These are phyloP conservation scores for Hybognathus amarus DNA, from an alignment of 2,797 vertebrate genomes.

Conservation along the genomic window DNA sequence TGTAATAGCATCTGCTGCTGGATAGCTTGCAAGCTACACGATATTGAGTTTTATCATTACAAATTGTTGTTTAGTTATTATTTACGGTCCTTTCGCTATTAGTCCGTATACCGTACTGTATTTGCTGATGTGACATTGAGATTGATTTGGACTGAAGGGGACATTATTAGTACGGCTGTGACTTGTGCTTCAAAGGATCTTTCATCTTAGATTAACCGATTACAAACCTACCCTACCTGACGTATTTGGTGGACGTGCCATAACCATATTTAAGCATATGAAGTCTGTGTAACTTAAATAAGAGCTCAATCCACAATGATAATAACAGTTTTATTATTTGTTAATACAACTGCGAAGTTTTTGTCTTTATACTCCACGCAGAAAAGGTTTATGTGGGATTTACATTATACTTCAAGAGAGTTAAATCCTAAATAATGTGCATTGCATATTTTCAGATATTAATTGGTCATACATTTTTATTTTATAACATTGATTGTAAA, in stretches of 20 bases:
- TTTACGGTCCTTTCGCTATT: no score
- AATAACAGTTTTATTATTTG: not conserved
- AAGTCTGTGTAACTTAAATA: not conserved
- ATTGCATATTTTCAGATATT: not conserved
- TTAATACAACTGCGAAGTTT: no score
- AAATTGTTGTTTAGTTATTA: not conserved
- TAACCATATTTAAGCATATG: no score
- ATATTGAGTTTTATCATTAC: not conserved
- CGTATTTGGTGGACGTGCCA: not conserved
- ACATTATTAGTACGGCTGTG: conserved; percentile 17
- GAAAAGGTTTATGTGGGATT: not conserved
- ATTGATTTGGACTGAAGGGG: conserved; percentile 19
- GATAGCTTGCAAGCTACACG: conserved; percentile 39
- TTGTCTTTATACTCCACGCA: not conserved
- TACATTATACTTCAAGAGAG: not conserved
- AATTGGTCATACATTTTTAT: not conserved
- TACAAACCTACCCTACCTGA: not conserved
- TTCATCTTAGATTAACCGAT: not conserved
- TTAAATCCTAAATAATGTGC: not conserved
- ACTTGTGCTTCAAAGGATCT: conserved; percentile 3
- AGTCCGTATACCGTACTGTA: not conserved
- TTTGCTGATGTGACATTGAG: conserved; percentile 25
- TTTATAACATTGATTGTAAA: not conserved
- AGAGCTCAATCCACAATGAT: not conserved
- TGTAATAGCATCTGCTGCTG: conserved; percentile 27